These are phyloP conservation scores for Pachyseris speciosa DNA, from an alignment of 64 coral and sea anemone species.

Conservation along the genomic window DNA sequence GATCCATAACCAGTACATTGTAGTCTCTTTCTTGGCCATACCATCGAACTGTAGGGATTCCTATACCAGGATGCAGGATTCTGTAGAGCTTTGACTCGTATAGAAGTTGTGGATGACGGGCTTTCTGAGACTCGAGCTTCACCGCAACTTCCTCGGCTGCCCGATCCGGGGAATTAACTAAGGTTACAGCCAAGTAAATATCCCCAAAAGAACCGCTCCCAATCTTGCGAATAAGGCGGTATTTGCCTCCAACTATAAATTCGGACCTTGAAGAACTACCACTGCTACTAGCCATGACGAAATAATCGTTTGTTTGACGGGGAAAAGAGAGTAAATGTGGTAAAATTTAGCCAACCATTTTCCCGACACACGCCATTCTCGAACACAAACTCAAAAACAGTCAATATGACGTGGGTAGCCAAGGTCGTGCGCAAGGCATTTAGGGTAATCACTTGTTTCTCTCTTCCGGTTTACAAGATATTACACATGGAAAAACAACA, in stretches of 20 bases:
- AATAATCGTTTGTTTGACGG: conserved; percentile 6
- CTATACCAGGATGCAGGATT: conserved; percentile 96
- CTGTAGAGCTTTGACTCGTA: conserved; percentile 99
- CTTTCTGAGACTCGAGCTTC: conserved; percentile 97
- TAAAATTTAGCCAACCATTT: conserved; percentile 13
- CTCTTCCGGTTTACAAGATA: conserved; percentile 48
- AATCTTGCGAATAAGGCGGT: conserved; percentile 96
- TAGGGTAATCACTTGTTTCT: conserved; percentile 18
- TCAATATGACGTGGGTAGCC: conserved; percentile 96
- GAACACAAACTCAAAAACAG: conserved; percentile 48
- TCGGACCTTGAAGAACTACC: conserved; percentile 76
- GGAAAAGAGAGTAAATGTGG: conserved; percentile 4
- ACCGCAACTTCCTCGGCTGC: conserved; percentile 97
- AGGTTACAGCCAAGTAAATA: conserved; percentile 96
- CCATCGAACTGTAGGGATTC: conserved; percentile 93
- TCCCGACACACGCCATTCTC: conserved; percentile 59
- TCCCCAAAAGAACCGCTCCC: conserved; percentile 99
- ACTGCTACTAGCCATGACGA: conserved; percentile 86
- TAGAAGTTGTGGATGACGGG: conserved; percentile 98
- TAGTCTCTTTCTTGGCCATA: conserved; percentile 98
- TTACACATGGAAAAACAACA: neutral
- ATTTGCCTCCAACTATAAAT: conserved; percentile 96
- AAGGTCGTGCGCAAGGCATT: conserved; percentile 72
- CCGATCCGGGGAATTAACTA: conserved; percentile 67
- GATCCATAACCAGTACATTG: conserved; percentile 97